phyloP scores from a whole-genome alignment of 2,797 vertebrate species.

The Microtus californicus region DNA sequence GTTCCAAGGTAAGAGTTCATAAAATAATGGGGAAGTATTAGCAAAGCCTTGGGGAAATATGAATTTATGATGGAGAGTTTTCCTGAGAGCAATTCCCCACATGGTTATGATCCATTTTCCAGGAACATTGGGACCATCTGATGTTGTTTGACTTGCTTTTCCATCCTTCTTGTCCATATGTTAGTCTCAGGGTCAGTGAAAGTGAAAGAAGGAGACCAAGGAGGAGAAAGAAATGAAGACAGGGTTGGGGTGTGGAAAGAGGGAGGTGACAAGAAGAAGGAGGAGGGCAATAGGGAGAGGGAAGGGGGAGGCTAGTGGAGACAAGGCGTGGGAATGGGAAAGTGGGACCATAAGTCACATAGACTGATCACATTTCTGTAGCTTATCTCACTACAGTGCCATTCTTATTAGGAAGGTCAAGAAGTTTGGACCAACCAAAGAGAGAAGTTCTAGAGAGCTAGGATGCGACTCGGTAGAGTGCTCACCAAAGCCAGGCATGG shows the following conservation, averaged over 20 bases:
- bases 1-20: slow-evolving; percentile 40
- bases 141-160: slow-evolving; percentile 41
- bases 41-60: slow-evolving; percentile 15
- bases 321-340: not conserved
- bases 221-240: not conserved
- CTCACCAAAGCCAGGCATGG: not conserved
- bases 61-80: slow-evolving; percentile 49
- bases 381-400: slow-evolving; percentile 17
- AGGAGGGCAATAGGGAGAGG: not conserved
- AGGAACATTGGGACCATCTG: not conserved
- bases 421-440: slow-evolving; percentile 25
- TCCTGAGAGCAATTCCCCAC: not conserved
- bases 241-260: not conserved
- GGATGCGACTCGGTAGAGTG: not conserved
- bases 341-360: not conserved
- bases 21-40: slow-evolving; percentile 27
- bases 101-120: slow-evolving; percentile 39
- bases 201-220: not conserved
- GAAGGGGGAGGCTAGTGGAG: not conserved
- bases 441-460: not conserved
- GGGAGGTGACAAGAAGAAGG: too few relatives aligned
- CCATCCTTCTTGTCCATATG: not conserved
- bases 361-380: not conserved
- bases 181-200: slow-evolving; percentile 21
- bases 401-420: not conserved